Evolutionary conservation across 1,140 invertebrate genomes (phyloP), one percentile per base, ranked within the genome.

Genomic region (Streblospio benedicti): DNA sequence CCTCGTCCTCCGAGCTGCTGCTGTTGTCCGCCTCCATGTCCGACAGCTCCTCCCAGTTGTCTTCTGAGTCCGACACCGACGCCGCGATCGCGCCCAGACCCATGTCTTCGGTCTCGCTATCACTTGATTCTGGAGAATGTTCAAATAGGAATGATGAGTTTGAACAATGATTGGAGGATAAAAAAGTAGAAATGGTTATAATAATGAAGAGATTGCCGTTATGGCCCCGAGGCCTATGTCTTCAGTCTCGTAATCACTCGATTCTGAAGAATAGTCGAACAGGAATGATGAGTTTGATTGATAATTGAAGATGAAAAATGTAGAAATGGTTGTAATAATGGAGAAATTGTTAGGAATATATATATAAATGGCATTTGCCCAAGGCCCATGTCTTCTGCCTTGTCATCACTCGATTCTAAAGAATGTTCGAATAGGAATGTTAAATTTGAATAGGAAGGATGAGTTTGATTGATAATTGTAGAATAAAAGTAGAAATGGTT

Each of bases 41-140:
- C 4, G 58, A 65, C 27, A 66, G 31, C 30, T 67, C 65, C 27
- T 65, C 63, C 61, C 61, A 65, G 51, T 67, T 56, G 35, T 63
- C 56, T 59, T 63, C 50, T 12, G 60, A 49, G 38, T 12, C 38
- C n/a, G 38, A 41, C 38, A 41, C 38, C n/a, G 38, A 41, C 9
- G n/a, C 9, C n/a, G n/a, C n/a, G 38, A 41, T n/a, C n/a, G n/a
- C n/a, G n/a, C n/a, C n/a, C n/a, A n/a, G n/a, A n/a, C n/a, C n/a
- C n/a, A n/a, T n/a, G n/a, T n/a, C n/a, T n/a, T n/a, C n/a, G n/a
- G n/a, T n/a, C n/a, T n/a, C n/a, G n/a, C n/a, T n/a, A n/a, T 12
- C 38, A 12, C n/a, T 9, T 41, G 9, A 12, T 41, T 12, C 54
- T 28, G 27, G 16, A 47, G 14, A 41, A 45, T 14, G 4, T 25